phyloP scores from a whole-genome alignment of 2,113 vertebrate species.

The Daboia siamensis region DNA sequence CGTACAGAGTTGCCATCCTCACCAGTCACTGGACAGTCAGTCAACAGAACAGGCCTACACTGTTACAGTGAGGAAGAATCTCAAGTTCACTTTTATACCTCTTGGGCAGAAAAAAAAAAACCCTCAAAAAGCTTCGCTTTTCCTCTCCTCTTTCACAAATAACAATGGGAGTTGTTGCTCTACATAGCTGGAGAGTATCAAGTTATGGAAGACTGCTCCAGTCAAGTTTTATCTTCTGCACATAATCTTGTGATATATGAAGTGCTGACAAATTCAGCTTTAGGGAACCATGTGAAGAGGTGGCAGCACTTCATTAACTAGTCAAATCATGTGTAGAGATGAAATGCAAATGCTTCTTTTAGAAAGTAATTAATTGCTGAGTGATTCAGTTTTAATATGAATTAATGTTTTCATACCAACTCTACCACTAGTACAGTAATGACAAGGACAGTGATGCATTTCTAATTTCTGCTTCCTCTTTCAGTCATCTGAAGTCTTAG shows the following conservation, averaged over 20 bases:
- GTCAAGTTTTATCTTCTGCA: not conserved
- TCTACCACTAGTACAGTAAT: conserved; percentile 28
- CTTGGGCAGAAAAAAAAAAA: not conserved
- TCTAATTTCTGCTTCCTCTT: conserved; percentile 54
- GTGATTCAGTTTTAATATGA: conserved; percentile 58
- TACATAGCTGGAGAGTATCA: not conserved
- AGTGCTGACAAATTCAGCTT: conserved; percentile 27
- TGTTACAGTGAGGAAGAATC: not conserved
- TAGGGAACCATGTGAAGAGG: conserved; percentile 37
- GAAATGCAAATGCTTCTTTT: conserved; percentile 33
- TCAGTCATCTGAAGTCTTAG: conserved; percentile 52
- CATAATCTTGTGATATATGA: conserved; percentile 7
- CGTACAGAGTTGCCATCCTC: not conserved
- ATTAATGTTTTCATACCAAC: conserved; percentile 63
- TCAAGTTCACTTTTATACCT: not conserved
- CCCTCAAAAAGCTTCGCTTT: not conserved
- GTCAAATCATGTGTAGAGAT: conserved; percentile 34
- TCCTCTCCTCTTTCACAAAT: not conserved
- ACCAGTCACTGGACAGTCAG: not conserved
- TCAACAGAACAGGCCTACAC: not conserved
- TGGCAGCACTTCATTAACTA: conserved; percentile 46
- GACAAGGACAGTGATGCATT: conserved; percentile 48
- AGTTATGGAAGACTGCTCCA: not conserved
- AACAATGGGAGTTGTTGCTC: not conserved
- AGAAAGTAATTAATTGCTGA: conserved; percentile 43